Base-by-base conservation (phyloP, 2,113 vertebrate genomes). In the Albula glossodonta region DNA sequence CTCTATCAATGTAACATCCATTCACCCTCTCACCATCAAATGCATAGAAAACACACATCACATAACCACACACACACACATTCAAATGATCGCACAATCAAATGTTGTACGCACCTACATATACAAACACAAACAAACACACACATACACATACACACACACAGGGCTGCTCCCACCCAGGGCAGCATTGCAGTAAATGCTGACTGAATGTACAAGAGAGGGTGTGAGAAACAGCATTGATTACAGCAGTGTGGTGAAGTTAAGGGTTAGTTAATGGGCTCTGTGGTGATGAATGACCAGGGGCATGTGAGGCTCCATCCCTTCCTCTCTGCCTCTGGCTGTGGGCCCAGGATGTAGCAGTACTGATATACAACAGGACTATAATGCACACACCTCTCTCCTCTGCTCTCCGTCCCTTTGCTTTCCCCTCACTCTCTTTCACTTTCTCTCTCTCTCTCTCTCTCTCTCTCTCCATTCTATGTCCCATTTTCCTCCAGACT, bases 11-110 rank as follows among this genome's bases (percentile, higher is more conserved):
- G 31, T 41, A 1, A 41, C 31, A 15, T 56, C 12, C 53, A 56
- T 13, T 49, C 60, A 10, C 84, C 50, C 50, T n/a, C 41, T 22
- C 10, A 19, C 51, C 83, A 22, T 25, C 66, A 66, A 11, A 22
- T 17, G 17, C 86, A 89, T 89, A 89, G 31, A 41, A 41, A 88
- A 87, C 88, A 87, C 41, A 57, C 83, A n/a, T 41, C 31, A 41
- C 31, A 41, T 41, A 41, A 41, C 31, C 57, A 22, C 80, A 48
- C 63, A 78, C 7, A 63, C 63, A 85, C 79, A 79, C 81, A 81
- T 41, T 41, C 0, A 41, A 41, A 1, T 41, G 31, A 41, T 41
- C 31, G 1, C 31, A 41, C 31, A 41, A 41, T 41, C 31, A 41
- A 0, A 41, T 41, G 31, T 41, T 41, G 31, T 60, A 83, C 48